Base-by-base conservation (phyloP, 2,888 invertebrate species). In the Synanthedon formicaeformis region DNA sequence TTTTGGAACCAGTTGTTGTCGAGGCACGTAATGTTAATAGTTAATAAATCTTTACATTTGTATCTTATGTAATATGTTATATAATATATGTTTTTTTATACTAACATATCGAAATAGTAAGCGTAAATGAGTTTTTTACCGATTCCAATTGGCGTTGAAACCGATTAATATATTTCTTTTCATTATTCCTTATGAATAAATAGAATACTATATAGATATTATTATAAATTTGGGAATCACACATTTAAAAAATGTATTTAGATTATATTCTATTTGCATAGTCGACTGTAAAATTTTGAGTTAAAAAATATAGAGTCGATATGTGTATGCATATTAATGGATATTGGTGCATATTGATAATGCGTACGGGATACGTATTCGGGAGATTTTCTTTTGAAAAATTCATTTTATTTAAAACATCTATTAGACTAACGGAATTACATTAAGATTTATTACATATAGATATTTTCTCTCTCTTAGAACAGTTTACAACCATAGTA, bases 61-160 rank as follows among this genome's bases (percentile, higher is more conserved):
- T 72, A 61, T 71, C 75, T 78, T 79, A 84, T 54, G 71, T 78
- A 79, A 74, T 78, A 73, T 78, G 78, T 75, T 72, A 68, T 70
- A 45, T 12, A 13, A 45, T 45, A 14, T 45, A 45, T 45, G 14
- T 45, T 45, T 72, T 75, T 72, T 75, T 70, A 80, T 66, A 75
- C 78, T 84, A 81, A 73, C 71, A 80, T 83, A 83, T 78, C 76
- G 71, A 81, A 80, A 80, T 86, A 86, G 81, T 86, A 86, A 86
- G 86, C 86, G 86, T 86, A 86, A 80, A 78, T 78, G 75, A 66
- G 62, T 74, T 71, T 23, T 67, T 71, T 68, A 76, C 73, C 75
- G 65, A 71, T 73, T 65, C 78, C 69, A 73, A 77, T 59, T 62
- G 61, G 52, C 63, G 69, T 76, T 66, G 69, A 75, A 74, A 73